phyloP scores from a whole-genome alignment of 2,113 vertebrate species.

The Chelonoidis abingdonii region DNA sequence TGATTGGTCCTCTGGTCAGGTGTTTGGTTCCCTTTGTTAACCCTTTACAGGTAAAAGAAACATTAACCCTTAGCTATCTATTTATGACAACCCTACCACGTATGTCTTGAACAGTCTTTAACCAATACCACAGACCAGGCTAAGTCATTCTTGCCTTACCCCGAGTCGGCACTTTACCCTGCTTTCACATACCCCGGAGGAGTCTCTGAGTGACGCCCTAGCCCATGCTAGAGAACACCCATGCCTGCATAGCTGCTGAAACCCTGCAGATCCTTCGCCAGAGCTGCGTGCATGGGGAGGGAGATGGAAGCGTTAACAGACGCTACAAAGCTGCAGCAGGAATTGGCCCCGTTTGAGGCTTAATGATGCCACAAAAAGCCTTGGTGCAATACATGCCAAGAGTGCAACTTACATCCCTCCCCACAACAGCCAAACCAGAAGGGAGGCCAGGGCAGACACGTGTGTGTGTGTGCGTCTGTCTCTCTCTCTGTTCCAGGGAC shows the following conservation, averaged over 20 bases:
- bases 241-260: not conserved
- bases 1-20: no score
- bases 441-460: not conserved
- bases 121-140: not conserved
- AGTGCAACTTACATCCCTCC: not conserved
- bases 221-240: conserved; percentile 12
- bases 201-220: not conserved
- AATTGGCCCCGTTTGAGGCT: not conserved
- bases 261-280: not conserved
- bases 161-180: not conserved
- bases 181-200: not conserved
- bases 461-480: no score
- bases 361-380: not conserved
- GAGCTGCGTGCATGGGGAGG: not conserved
- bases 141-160: not conserved
- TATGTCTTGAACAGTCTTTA: not conserved
- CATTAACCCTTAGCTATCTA: no score
- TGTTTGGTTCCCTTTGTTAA: no score
- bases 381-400: no score
- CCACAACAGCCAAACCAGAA: not conserved
- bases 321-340: not conserved
- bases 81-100: not conserved
- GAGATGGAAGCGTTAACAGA: not conserved
- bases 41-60: no score
- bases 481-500: not conserved